These are phyloP conservation scores for Belonocnema kinseyi DNA, from an alignment of 1,140 invertebrate species.

Conservation along the genomic window DNA sequence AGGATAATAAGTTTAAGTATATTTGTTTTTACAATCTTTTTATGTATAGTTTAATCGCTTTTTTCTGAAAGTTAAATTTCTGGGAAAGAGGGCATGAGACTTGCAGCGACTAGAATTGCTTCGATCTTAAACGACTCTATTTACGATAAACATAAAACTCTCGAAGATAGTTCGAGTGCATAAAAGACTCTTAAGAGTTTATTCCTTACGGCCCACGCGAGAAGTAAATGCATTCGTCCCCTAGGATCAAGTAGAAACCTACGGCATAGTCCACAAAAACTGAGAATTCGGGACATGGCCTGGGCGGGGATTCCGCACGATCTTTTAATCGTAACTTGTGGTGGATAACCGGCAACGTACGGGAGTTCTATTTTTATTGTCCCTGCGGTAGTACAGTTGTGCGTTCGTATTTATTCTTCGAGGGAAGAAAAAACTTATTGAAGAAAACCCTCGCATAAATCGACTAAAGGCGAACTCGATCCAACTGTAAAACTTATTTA, in stretches of 20 bases:
- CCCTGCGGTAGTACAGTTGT: conserved; percentile 42
- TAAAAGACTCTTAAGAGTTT: conserved; percentile 24
- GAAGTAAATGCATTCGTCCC: conserved; percentile 20
- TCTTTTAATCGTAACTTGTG: conserved; percentile 69
- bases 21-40: not conserved
- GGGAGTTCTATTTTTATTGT: conserved; percentile 29
- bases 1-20: not conserved
- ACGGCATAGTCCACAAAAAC: not conserved
- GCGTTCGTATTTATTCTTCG: conserved; percentile 54
- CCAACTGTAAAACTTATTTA: too few relatives aligned
- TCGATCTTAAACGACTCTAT: conserved; percentile 11
- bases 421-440: not conserved
- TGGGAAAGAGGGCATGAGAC: not conserved
- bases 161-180: conserved; percentile 7
- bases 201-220: not conserved
- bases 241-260: not conserved
- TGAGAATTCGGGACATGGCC: conserved; percentile 55
- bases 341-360: conserved; percentile 27
- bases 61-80: not conserved
- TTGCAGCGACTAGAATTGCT: not conserved
- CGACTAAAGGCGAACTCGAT: not conserved
- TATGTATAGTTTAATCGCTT: not conserved
- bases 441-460: not conserved
- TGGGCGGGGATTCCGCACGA: conserved; percentile 60
- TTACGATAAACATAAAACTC: conserved; percentile 26